phyloP scores from a whole-genome alignment of 2,113 vertebrate genomes.

The Cyrtonyx montezumae region DNA sequence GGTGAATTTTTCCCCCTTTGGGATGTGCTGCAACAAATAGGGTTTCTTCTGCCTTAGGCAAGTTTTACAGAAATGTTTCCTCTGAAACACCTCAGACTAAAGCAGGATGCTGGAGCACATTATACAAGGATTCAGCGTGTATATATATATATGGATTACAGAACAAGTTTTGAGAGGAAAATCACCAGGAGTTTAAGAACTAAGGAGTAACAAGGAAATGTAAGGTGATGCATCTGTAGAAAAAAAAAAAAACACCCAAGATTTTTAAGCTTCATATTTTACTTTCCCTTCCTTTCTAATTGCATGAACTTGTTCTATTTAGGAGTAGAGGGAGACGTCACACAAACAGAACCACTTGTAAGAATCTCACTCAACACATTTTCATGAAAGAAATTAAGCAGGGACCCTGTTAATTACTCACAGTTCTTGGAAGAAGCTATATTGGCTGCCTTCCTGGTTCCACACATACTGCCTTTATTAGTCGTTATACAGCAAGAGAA shows the following conservation, averaged over 20 bases:
- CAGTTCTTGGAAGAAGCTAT: conserved; percentile 59
- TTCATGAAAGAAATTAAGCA: conserved; percentile 66
- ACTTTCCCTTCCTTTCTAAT: background rate
- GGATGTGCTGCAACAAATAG: background rate
- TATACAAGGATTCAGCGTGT: background rate
- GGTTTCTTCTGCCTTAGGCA: background rate
- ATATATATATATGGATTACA: background rate
- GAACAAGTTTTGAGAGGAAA: background rate
- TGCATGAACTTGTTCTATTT: conserved; percentile 3
- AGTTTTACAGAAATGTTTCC: background rate
- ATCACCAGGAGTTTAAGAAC: background rate
- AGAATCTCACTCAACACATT: conserved; percentile 58
- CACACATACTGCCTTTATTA: conserved; percentile 65
- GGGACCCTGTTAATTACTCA: conserved; percentile 58
- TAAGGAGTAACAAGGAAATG: background rate
- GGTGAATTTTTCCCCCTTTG: background rate
- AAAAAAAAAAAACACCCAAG: background rate
- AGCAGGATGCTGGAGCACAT: background rate
- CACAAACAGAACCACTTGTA: conserved; percentile 30
- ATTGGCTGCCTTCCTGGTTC: conserved; percentile 64
- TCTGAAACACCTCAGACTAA: background rate
- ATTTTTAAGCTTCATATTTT: background rate
- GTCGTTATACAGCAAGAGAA: conserved; percentile 58
- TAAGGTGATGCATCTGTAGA: background rate
- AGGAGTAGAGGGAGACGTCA: background rate